Evolutionary conservation across 2,113 vertebrate species (phyloP), one percentile per base, ranked within the genome.

Genomic region (Pelecanoides urinatrix): DNA sequence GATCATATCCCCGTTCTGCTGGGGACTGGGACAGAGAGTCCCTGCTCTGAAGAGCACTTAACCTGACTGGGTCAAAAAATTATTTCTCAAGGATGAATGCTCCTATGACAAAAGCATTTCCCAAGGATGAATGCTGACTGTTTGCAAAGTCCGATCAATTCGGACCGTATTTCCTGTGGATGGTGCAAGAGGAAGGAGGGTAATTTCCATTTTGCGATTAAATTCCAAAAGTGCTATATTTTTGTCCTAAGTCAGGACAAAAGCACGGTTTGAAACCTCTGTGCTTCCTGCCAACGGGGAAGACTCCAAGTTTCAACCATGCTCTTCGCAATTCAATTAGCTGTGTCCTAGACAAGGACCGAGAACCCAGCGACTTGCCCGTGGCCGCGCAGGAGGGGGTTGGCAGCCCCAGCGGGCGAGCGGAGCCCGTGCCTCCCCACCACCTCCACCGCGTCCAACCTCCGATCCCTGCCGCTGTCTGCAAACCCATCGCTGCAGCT

Each of bases 311-410:
- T 83, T 90, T 87, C 90, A 83, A 53, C 92, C 81, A 53, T 90
- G 5, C 62, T 90, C 92, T 85, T 20, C 53, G 91, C 96, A 96
- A 94, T 32, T 89, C 91, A 95, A 95, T 97, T n/a, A 97, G 80
- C 62, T 76, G 49, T 1, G 4, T 72, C 80, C 72, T 5, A 74
- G 55, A 56, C 56, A 59, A 59, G 83, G 65, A 71, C 88, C 26
- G 0, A 68, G 91, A 79, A 44, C 36, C 8, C 0, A 36, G 52
- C 2, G 2, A 12, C 56, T 17, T 25, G 38, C 70, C 34, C 4
- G 1, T 5, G 53, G 86, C 62, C 5, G 2, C 2, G 1, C 36
- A 45, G 63, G 32, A 55, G 83, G 76, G 50, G 2, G 74, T 36
- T 0, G 2, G 32, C 66, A 71, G 80, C 25, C 21, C 25, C 42